phyloP scores from a whole-genome alignment of 2,888 invertebrate genomes.

The Phoenoteleia sp. region DNA sequence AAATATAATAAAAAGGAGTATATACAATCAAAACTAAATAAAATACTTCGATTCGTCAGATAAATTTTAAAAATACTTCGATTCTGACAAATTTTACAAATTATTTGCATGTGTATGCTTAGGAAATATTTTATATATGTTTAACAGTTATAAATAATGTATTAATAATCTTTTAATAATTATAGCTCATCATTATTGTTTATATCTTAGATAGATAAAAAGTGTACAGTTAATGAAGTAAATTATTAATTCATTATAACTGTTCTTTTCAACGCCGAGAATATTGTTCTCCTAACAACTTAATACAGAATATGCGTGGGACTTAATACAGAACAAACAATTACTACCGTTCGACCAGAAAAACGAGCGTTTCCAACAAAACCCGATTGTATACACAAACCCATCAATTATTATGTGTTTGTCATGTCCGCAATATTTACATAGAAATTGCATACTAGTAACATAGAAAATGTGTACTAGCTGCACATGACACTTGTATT shows the following conservation, averaged over 20 bases:
- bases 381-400: constrained; percentile 60
- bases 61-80: too few relatives aligned
- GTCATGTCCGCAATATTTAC: constrained; percentile 64
- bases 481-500: constrained; percentile 64
- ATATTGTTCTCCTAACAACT: constrained; percentile 39
- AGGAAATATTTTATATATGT: too few relatives aligned
- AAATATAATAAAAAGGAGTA: too few relatives aligned
- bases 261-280: constrained; percentile 6
- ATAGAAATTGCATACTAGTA: constrained; percentile 55
- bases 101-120: too few relatives aligned
- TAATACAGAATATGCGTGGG: constrained; percentile 56
- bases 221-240: background rate
- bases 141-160: too few relatives aligned
- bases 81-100: too few relatives aligned
- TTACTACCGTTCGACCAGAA: constrained; percentile 48
- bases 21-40: too few relatives aligned
- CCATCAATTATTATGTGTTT: constrained; percentile 60
- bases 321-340: constrained; percentile 52
- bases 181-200: too few relatives aligned
- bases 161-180: too few relatives aligned
- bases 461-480: too few relatives aligned
- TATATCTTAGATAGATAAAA: too few relatives aligned
- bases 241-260: constrained; percentile 26
- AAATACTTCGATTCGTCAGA: too few relatives aligned
- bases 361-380: constrained; percentile 55